Conservation (phyloP, 2,888 invertebrate species). For the Lycaena phlaeas region DNA sequence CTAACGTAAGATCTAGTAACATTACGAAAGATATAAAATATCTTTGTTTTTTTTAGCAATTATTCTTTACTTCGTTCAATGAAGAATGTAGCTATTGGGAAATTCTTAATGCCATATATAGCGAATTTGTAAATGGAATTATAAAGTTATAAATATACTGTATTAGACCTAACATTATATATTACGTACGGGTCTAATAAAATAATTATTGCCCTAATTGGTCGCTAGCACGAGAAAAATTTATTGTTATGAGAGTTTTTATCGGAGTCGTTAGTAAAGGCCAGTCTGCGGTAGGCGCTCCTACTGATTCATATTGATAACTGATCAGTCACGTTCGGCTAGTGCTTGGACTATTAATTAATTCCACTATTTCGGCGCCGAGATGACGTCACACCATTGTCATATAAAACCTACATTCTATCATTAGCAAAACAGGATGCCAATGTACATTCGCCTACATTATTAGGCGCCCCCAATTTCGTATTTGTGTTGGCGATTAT, state of each 20-base stretch:
- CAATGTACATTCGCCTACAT: background rate
- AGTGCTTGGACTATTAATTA: constrained; percentile 33
- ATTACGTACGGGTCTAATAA: background rate
- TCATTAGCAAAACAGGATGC: background rate
- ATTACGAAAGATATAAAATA: too few species aligned
- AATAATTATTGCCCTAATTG: background rate
- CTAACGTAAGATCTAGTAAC: too few species aligned
- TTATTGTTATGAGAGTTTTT: constrained; percentile 12
- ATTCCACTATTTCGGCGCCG: constrained; percentile 50
- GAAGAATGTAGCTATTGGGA: too few species aligned
- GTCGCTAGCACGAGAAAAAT: background rate
- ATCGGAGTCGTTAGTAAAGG: constrained; percentile 22
- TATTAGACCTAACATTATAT: too few species aligned
- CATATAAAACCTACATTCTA: constrained; percentile 13
- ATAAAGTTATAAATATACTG: too few species aligned
- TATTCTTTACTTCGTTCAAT: too few species aligned
- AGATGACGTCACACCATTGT: constrained; percentile 40
- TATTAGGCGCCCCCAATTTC: background rate
- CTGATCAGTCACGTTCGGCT: constrained; percentile 53
- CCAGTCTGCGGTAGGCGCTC: constrained; percentile 55
- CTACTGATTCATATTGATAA: constrained; percentile 51
- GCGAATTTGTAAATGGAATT: too few species aligned
- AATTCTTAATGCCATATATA: too few species aligned
- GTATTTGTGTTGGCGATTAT: background rate
- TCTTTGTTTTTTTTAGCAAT: too few species aligned